A percentile compares a stretch with the other conserved stretches of the same genome.
Evolutionary conservation across 2,113 vertebrate genomes (phyloP).

Genomic region (Dasyurus viverrinus): DNA sequence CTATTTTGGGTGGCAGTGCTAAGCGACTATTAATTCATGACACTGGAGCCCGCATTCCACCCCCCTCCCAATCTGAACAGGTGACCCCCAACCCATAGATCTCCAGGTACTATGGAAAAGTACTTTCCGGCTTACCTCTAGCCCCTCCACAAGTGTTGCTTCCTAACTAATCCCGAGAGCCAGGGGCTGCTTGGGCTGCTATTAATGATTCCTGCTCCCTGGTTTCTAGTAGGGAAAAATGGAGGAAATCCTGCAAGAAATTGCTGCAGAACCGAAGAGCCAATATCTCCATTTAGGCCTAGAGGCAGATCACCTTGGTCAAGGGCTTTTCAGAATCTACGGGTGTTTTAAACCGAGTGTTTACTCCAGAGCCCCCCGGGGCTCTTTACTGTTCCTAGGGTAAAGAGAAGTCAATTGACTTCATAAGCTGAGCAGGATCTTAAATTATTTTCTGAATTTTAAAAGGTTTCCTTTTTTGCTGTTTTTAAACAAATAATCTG

Average conservation of each 20-base stretch:
- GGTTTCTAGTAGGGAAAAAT: conserved; percentile 4
- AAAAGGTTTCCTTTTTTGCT: not conserved
- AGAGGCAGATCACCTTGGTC: not conserved
- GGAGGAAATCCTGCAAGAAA: conserved; percentile 24
- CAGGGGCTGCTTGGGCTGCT: not conserved
- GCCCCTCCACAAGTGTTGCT: conserved; percentile 17
- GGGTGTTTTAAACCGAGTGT: no score
- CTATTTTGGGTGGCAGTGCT: conserved; percentile 11
- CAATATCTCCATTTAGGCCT: conserved; percentile 40
- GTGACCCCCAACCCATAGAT: not conserved
- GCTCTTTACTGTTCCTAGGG: no score
- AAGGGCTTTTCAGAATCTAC: not conserved
- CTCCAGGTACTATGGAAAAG: not conserved
- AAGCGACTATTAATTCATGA: conserved; percentile 14
- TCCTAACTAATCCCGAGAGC: not conserved
- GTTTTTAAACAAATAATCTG: not conserved
- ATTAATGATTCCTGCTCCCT: not conserved
- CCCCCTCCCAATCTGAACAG: not conserved
- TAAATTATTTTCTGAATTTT: not conserved
- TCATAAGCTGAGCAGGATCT: not conserved
- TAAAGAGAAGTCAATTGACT: not conserved
- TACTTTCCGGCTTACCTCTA: not conserved
- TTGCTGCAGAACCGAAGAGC: conserved; percentile 27
- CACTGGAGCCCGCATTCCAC: not conserved
- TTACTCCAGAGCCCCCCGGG: no score